phyloP scores from a whole-genome alignment of 1,140 invertebrate genomes.

The Platorchestia sp. region DNA sequence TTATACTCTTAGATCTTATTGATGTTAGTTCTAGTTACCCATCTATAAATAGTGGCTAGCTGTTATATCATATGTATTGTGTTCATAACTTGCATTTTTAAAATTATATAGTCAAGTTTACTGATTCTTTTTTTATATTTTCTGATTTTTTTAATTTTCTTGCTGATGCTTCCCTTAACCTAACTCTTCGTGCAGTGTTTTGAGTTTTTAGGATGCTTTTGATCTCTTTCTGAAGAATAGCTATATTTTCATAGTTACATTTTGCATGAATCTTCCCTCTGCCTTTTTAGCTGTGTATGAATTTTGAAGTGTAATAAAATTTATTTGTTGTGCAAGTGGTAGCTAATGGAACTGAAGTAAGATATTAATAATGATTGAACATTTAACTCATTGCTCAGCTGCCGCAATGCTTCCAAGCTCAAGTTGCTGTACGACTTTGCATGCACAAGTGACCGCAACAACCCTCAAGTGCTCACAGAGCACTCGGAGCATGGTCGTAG shows the following conservation, averaged over 20 bases:
- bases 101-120: neutral
- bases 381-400: neutral
- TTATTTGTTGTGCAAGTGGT: neutral
- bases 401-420: neutral
- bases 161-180: too few relatives aligned
- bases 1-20: neutral
- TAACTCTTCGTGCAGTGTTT: too few relatives aligned
- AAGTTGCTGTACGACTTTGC: conserved; percentile 4
- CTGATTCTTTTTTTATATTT: neutral
- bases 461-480: conserved; percentile 3
- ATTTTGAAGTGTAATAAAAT: neutral
- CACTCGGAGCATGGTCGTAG: neutral
- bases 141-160: neutral
- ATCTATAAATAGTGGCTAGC: neutral
- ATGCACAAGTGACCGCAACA: conserved; percentile 17
- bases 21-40: neutral
- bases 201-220: neutral
- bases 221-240: neutral
- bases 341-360: neutral
- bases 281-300: neutral
- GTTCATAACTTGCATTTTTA: neutral
- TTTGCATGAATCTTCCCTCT: neutral
- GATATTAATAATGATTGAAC: neutral
- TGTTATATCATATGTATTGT: neutral
- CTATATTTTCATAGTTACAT: neutral